Evolutionary conservation across 2,888 invertebrate genomes (phyloP), one percentile per base, ranked within the genome.

Genomic region (Harpagoxenus sublaevis): DNA sequence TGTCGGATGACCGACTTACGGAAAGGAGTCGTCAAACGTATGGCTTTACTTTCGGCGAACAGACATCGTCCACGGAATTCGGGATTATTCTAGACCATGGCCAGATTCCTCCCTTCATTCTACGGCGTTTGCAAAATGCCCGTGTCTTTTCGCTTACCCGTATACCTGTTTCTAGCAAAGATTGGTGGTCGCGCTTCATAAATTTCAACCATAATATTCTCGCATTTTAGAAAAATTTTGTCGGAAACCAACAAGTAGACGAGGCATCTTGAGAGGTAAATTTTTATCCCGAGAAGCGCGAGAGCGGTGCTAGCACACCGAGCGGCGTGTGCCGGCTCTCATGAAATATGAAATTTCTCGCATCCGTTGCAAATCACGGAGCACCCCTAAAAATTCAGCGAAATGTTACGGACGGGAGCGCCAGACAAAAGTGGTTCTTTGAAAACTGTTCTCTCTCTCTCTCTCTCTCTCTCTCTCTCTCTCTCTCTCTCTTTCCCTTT

Each of bases 21-120:
- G 68, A 45, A 55, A 84, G 70, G 62, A 75, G 39, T 81, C 65
- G 74, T 65, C 68, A 83, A 79, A 84, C 79, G 79, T 83, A 84
- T 57, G 82, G 75, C 39, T 84, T 68, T 62, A 74, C 60, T 60
- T 42, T 84, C 74, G 84, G 15, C 73, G 73, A 48, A 39, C 81
- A 28, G 57, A 68, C 57, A 81, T 84, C 79, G 63, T 68, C 71
- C 78, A 66, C 62, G 86, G 86, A 89, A 89, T 89, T 83, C 85
- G 66, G 68, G 85, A 90, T 90, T 84, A 81, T 75, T 85, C 88
- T 90, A 88, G 87, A 88, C 65, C 42, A 9, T 10, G 66, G 90
- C 89, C 90, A 90, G 86, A 71, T 53, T 42, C 55, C 18, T 39
- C 28, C 51, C 45, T 35, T 63, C 57, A 74, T 75, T 86, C 70